These are phyloP conservation scores for Psittacula cyanocephala DNA, from an alignment of 2,113 vertebrate genomes.

Conservation along the genomic window DNA sequence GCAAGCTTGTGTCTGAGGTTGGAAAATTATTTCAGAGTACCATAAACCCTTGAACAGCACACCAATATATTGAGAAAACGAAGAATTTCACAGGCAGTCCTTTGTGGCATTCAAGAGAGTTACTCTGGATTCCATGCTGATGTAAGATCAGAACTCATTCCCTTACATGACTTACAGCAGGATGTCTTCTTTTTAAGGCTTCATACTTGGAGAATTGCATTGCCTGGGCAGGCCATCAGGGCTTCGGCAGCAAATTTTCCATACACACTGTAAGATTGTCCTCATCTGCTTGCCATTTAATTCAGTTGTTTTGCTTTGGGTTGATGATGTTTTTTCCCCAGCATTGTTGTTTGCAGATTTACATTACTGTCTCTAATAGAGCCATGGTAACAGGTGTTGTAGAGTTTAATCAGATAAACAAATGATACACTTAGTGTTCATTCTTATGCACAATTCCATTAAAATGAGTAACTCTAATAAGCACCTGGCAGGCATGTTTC, in stretches of 20 bases:
- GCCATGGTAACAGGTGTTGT: background rate
- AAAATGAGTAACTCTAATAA: slow-evolving; percentile 32
- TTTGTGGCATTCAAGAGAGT: background rate
- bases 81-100: background rate
- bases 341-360: background rate
- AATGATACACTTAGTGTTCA: background rate
- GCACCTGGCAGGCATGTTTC: background rate
- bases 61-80: background rate
- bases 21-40: background rate
- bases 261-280: background rate
- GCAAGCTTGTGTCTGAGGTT: background rate
- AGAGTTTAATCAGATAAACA: slow-evolving; percentile 16
- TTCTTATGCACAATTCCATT: background rate
- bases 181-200: background rate
- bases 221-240: background rate
- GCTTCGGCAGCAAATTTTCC: background rate
- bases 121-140: background rate
- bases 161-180: background rate
- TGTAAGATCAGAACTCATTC: background rate
- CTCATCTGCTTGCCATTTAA: background rate
- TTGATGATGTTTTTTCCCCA: background rate
- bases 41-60: background rate
- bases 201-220: background rate
- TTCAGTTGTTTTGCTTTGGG: background rate
- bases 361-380: background rate